These are phyloP conservation scores for Neolamprologus hecqui DNA, from an alignment of 2,113 vertebrate genomes.

Conservation along the genomic window DNA sequence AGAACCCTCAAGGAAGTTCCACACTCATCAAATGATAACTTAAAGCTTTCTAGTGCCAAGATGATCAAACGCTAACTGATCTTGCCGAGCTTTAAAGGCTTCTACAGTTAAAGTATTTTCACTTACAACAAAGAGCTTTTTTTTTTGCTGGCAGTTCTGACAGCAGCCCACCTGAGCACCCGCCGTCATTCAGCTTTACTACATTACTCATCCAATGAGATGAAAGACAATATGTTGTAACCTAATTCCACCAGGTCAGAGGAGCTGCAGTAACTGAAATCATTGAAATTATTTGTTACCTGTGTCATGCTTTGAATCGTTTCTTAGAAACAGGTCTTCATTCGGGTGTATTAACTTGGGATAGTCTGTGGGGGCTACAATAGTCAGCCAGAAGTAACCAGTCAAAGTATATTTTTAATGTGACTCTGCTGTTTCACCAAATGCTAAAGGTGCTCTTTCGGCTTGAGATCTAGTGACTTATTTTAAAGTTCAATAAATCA, in stretches of 20 bases:
- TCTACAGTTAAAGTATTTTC: neutral
- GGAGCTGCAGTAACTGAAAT: neutral
- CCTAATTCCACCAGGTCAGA: neutral
- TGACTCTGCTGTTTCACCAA: neutral
- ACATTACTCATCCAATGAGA: neutral
- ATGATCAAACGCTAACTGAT: slow-evolving; percentile 20
- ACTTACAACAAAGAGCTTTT: neutral
- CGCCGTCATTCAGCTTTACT: neutral
- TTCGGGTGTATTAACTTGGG: neutral
- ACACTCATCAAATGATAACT: slow-evolving; percentile 5
- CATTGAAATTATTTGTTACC: neutral
- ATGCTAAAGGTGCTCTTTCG: neutral
- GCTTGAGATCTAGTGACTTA: neutral
- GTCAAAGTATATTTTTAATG: neutral
- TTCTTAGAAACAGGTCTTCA: neutral
- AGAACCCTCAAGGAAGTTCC: slow-evolving; percentile 4
- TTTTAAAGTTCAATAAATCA: neutral
- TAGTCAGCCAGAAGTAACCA: neutral
- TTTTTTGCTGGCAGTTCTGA: neutral
- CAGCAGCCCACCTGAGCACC: neutral
- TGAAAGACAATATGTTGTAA: neutral
- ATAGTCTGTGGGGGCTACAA: neutral
- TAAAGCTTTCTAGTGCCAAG: slow-evolving; percentile 1
- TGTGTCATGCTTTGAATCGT: neutral
- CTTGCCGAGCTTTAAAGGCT: neutral